Evolutionary conservation across 2,797 vertebrate species (phyloP), one percentile per base, ranked within the genome.

Genomic region (Lates japonicus): DNA sequence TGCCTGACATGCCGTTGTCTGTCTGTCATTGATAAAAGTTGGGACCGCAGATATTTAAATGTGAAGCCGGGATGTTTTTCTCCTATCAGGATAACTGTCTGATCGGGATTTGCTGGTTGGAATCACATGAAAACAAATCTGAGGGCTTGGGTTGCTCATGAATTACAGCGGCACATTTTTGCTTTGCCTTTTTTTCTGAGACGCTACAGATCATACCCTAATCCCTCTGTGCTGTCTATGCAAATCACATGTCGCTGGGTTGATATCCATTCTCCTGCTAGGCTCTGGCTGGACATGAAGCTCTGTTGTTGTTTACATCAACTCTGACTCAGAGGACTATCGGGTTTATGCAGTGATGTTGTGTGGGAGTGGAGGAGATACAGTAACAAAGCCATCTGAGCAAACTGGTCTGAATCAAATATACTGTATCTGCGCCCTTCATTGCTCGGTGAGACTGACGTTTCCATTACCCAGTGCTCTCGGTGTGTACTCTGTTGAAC

Each of bases 21-120:
- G 94, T 92, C 90, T 95, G 95, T 95, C 94, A 89, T 92, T 92
- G 95, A 95, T 95, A 95, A 94, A 94, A 93, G 93, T 95, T 93
- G 81, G 82, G 66, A 86, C 71, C 66, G 20, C 79, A 86, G 92
- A 94, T 87, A 93, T 94, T 94, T 80, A 88, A 93, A 94, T 94
- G 88, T 61, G 86, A 79, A 67, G 79, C 84, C 48, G 64, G 86
- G 80, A 58, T 86, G 79, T 92, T 90, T 94, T 87, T 82, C 85
- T 92, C 82, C 87, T 84, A 94, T 94, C 90, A 80, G 93, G 92
- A 94, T 95, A 90, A 94, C 88, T 95, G 95, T 94, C 94, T 95
- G 92, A 95, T 94, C 77, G 42, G 83, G 93, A 95, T 94, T 94
- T 95, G 88, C 87, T 83, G 92, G 72, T 91, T 90, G 88, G 88